A percentile compares a stretch with the other conserved stretches of the same genome.
These are phyloP conservation scores for Babyrousa celebensis DNA, from an alignment of 2,797 vertebrate genomes.

Conservation along the genomic window DNA sequence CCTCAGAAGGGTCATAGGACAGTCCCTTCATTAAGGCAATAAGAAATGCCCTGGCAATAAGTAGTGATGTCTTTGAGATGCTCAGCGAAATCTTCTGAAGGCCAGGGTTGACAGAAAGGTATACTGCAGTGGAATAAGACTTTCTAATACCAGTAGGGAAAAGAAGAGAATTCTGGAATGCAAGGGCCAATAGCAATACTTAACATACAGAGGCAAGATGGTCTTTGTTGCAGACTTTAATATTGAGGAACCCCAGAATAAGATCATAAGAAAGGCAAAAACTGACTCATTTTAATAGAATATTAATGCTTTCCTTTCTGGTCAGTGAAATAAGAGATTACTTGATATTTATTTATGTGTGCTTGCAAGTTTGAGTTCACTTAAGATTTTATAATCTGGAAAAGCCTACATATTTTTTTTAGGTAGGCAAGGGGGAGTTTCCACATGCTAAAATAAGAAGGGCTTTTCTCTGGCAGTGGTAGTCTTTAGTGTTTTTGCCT, in stretches of 20 bases:
- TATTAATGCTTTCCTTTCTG: slow-evolving; percentile 64
- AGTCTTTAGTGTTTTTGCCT: not conserved
- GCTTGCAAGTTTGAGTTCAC: slow-evolving; percentile 67
- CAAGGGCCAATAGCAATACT: not conserved
- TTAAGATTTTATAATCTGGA: slow-evolving; percentile 78
- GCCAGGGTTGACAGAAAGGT: not conserved
- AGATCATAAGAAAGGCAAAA: slow-evolving; percentile 47
- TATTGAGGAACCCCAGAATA: not conserved
- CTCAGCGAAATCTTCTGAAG: not conserved
- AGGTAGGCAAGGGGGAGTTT: not conserved
- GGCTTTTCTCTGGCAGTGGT: not conserved
- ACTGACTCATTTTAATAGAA: not conserved
- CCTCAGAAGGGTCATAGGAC: not conserved
- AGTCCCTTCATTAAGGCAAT: not conserved
- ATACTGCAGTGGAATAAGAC: not conserved
- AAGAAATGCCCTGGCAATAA: slow-evolving; percentile 46
- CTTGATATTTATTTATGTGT: slow-evolving; percentile 49
- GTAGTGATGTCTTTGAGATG: slow-evolving; percentile 1
- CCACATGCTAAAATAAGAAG: not conserved
- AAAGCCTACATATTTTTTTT: slow-evolving; percentile 7
- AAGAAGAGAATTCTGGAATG: not conserved
- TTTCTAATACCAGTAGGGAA: not conserved
- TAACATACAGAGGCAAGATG: not conserved
- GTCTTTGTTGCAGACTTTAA: slow-evolving; percentile 11
- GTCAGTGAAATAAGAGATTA: not conserved